These are phyloP conservation scores for Gorilla gorilla DNA, from an alignment of 2,113 vertebrate species.

Conservation along the genomic window DNA sequence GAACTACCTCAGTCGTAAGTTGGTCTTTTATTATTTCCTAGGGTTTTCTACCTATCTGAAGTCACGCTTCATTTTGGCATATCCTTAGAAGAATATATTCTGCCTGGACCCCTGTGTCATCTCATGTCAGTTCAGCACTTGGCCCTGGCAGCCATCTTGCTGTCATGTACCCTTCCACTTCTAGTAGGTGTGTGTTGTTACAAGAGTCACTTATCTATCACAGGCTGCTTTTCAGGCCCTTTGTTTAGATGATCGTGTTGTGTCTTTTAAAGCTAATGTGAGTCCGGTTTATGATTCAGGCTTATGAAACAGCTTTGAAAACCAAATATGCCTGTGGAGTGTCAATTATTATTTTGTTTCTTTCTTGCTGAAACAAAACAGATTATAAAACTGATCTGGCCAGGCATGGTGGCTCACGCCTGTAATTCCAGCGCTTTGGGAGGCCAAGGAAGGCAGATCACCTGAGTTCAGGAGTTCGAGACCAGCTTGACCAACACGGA, in stretches of 20 bases:
- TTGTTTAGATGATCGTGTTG: neutral
- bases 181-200: slow-evolving; percentile 41
- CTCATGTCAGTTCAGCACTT: neutral
- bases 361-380: slow-evolving; percentile 19
- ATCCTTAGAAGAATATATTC: slow-evolving; percentile 23
- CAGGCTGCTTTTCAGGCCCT: neutral
- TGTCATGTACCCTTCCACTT: neutral
- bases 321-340: neutral
- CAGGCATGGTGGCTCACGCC: too few species aligned
- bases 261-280: slow-evolving; percentile 45
- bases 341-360: neutral
- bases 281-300: neutral
- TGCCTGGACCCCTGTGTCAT: neutral
- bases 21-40: neutral
- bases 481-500: too few species aligned
- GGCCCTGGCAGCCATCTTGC: slow-evolving; percentile 38
- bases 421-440: too few species aligned
- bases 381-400: neutral
- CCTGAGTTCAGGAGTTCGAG: too few species aligned
- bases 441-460: too few species aligned
- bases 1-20: neutral
- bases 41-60: neutral
- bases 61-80: neutral
- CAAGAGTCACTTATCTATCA: slow-evolving; percentile 35
- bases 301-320: neutral